Conservation (phyloP, 1,140 invertebrate genomes). For the Mycetomoellerius zeteki region DNA sequence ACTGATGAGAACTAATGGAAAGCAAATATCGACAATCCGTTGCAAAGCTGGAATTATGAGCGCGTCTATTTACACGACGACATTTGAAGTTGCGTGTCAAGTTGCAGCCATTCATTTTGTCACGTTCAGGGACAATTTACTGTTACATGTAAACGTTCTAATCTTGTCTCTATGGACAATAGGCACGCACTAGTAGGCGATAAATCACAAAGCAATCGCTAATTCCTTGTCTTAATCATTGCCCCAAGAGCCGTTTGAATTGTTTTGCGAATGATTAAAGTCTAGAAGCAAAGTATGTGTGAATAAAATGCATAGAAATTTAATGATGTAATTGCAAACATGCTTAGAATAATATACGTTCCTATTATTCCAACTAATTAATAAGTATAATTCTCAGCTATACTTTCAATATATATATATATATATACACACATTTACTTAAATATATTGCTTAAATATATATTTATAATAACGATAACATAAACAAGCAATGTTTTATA, state of each 20-base stretch:
- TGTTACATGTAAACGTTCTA: constrained; percentile 17
- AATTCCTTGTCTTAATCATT: constrained; percentile 37
- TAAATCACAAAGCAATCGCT: constrained; percentile 29
- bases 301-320: not conserved
- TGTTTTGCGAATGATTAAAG: constrained; percentile 21
- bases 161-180: constrained; percentile 37
- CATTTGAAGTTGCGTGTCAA: constrained; percentile 24
- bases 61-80: not conserved
- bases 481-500: not conserved
- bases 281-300: not conserved
- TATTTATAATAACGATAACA: not conserved
- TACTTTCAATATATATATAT: not conserved
- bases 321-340: not conserved
- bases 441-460: not conserved
- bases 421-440: not conserved
- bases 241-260: not conserved
- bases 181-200: constrained; percentile 1
- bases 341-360: not conserved
- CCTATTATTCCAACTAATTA: not conserved
- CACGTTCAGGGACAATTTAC: constrained; percentile 54
- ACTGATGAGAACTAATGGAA: constrained; percentile 1
- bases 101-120: constrained; percentile 34
- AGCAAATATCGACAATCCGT: constrained; percentile 27
- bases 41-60: constrained; percentile 29
- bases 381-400: not conserved